Conservation (phyloP, 2,888 invertebrate species). For the Microplitis deprimator region DNA sequence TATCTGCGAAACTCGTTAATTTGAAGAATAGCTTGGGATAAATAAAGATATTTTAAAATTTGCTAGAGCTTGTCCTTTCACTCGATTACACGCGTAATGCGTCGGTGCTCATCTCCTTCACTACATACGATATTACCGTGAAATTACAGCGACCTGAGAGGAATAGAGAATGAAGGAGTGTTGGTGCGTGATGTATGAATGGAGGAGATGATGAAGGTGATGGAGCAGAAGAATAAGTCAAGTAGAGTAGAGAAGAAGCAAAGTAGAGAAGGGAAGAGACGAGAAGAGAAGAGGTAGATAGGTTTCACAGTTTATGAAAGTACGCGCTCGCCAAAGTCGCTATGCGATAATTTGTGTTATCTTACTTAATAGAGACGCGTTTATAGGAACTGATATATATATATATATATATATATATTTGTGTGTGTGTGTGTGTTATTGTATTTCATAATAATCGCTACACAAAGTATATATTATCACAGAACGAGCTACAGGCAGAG, state of each 20-base stretch:
- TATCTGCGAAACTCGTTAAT: not conserved
- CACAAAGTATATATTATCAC: not conserved
- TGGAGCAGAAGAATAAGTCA: constrained; percentile 1
- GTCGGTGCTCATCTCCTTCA: constrained; percentile 12
- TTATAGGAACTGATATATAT: not conserved
- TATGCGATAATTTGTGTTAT: constrained; percentile 1
- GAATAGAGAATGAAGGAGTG: constrained; percentile 4
- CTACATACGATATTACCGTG: constrained; percentile 26
- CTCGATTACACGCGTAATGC: not conserved
- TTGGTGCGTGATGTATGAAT: constrained; percentile 10
- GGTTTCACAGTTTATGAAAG: not conserved
- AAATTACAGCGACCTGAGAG: constrained; percentile 15
- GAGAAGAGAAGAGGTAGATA: constrained; percentile 9
- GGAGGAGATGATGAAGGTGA: not conserved
- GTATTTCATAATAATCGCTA: not conserved
- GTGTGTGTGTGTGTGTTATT: no score
- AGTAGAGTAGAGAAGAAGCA: not conserved
- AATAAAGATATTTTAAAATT: not conserved
- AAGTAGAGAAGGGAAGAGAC: not conserved
- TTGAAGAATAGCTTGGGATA: not conserved
- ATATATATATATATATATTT: not conserved
- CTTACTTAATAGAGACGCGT: not conserved
- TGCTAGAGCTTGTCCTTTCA: not conserved
- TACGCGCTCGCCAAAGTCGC: not conserved
- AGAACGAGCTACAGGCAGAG: not conserved